Evolutionary conservation across 2,113 vertebrate species (phyloP).

Genomic region (Silurus meridionalis): DNA sequence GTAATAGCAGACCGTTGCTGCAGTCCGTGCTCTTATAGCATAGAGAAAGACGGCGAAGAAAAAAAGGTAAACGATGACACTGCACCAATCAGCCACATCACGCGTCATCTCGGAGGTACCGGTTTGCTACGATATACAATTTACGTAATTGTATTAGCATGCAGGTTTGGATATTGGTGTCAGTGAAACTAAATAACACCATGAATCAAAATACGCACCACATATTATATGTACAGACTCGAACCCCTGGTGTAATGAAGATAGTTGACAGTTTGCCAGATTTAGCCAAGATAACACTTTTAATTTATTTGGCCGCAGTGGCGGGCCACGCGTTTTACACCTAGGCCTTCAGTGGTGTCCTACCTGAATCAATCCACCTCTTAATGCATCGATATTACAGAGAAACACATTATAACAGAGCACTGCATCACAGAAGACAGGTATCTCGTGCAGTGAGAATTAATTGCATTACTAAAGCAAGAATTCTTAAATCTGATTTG

Average conservation of each 20-base stretch:
- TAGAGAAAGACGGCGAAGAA: neutral
- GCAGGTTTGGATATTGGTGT: neutral
- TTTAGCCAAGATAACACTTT: neutral
- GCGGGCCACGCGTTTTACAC: too few species aligned
- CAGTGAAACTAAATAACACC: neutral
- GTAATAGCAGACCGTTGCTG: constrained; percentile 42
- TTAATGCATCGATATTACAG: too few species aligned
- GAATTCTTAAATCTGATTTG: too few species aligned
- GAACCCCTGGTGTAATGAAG: neutral
- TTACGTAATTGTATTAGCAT: neutral
- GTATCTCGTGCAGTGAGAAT: too few species aligned
- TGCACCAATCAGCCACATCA: neutral
- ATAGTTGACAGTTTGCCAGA: neutral
- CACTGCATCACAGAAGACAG: too few species aligned
- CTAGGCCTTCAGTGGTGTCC: too few species aligned
- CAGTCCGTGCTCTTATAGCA: constrained; percentile 22
- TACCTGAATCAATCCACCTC: too few species aligned
- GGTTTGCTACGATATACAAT: neutral
- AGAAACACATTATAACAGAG: too few species aligned
- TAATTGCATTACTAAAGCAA: too few species aligned
- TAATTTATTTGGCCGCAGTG: neutral
- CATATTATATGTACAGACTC: neutral
- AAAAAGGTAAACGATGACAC: neutral
- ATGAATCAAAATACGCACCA: neutral
- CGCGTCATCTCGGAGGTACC: neutral